Percentiles rank a stretch among this genome's conserved stretches.
phyloP scores from a whole-genome alignment of 2,888 invertebrate species.

The Eristalinus sepulchralis region DNA sequence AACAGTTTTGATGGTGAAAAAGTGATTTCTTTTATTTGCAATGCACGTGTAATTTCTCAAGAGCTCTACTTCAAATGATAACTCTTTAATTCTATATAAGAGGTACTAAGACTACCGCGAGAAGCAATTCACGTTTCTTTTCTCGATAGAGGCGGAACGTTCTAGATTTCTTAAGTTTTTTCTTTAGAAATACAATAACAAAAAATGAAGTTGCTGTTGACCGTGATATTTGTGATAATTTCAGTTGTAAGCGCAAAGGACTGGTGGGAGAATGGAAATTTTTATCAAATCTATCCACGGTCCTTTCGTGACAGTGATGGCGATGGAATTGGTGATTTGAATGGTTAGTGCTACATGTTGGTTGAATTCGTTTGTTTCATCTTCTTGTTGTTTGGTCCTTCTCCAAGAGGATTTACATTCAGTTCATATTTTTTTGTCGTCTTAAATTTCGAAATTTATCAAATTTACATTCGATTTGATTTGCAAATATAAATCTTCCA shows the following conservation, averaged over 20 bases:
- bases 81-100: neutral
- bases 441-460: too few relatives aligned
- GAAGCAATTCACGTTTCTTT: neutral
- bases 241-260: constrained; percentile 69
- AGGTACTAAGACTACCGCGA: neutral
- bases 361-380: neutral
- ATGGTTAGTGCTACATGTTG: constrained; percentile 79
- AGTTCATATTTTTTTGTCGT: too few relatives aligned
- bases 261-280: constrained; percentile 80
- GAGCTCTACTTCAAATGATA: neutral
- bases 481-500: too few relatives aligned
- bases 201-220: neutral
- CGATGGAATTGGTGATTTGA: constrained; percentile 87
- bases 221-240: constrained; percentile 13
- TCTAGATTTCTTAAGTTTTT: neutral
- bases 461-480: too few relatives aligned
- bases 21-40: neutral
- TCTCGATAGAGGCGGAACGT: neutral
- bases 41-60: neutral
- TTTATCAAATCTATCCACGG: constrained; percentile 91
- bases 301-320: constrained; percentile 90
- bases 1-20: neutral
- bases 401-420: too few relatives aligned
- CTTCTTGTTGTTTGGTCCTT: too few relatives aligned
- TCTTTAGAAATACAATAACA: neutral